Conservation (phyloP, 2,888 invertebrate species). For the Teinopalpus imperialis region DNA sequence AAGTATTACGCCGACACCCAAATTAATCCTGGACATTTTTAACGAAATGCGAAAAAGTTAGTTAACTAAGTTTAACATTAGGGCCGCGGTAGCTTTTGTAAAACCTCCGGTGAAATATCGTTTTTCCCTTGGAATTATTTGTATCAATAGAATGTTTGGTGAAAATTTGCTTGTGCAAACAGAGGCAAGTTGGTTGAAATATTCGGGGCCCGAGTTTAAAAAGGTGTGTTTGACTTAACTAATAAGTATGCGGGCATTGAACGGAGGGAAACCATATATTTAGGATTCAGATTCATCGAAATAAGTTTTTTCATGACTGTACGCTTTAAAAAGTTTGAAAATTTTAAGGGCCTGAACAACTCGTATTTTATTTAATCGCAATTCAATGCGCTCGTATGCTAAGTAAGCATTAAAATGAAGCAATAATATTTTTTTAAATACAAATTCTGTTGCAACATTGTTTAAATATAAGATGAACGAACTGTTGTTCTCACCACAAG, state of each 20-base stretch:
- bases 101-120: constrained; percentile 67
- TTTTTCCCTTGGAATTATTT: constrained; percentile 66
- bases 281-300: constrained; percentile 47
- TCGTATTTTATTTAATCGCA: too few species aligned
- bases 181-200: constrained; percentile 50
- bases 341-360: constrained; percentile 1
- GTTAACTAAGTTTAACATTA: constrained; percentile 57
- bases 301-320: constrained; percentile 44
- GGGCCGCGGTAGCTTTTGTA: constrained; percentile 49
- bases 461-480: too few species aligned
- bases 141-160: constrained; percentile 75
- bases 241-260: constrained; percentile 64
- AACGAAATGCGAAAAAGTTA: constrained; percentile 75
- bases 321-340: constrained; percentile 13
- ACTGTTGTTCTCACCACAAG: too few species aligned
- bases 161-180: constrained; percentile 64
- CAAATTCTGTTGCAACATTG: too few species aligned
- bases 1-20: constrained; percentile 71
- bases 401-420: too few species aligned
- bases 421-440: background rate
- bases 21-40: constrained; percentile 73
- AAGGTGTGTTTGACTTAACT: constrained; percentile 77
- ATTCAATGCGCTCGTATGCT: too few species aligned
- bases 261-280: constrained; percentile 46
- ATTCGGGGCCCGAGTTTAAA: constrained; percentile 61